Percentiles rank a stretch among this genome's conserved stretches.
Evolutionary conservation across 2,113 vertebrate species (phyloP).

Genomic region (Centropristis striata): DNA sequence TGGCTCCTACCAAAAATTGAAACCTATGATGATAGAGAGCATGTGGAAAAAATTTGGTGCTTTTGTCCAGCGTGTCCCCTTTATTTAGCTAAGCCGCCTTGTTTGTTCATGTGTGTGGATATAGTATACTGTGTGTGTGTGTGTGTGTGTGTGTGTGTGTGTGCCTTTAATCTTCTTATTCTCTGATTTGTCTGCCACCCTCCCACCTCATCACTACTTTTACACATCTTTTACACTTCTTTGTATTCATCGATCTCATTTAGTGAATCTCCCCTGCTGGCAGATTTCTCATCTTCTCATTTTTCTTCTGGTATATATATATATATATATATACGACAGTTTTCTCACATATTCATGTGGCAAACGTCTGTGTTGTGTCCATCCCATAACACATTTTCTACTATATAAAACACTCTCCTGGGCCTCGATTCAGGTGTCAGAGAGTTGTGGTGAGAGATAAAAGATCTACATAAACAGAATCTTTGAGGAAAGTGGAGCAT

Average conservation of each 20-base stretch:
- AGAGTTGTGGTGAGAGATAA: conserved; percentile 15
- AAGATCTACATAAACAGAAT: conserved; percentile 18
- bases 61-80: too few species aligned
- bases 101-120: too few species aligned
- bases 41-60: too few species aligned
- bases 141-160: neutral
- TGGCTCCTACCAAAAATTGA: too few species aligned
- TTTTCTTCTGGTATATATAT: neutral
- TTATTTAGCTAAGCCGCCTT: too few species aligned
- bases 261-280: neutral
- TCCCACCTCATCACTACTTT: neutral
- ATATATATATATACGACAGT: too few species aligned
- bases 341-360: neutral
- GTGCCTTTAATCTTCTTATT: conserved; percentile 4
- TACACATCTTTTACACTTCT: neutral
- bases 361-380: neutral
- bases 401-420: neutral
- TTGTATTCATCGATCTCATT: neutral
- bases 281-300: neutral
- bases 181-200: neutral
- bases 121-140: too few species aligned
- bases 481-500: conserved; percentile 27
- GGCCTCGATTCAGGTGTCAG: neutral
- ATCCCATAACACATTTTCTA: neutral
- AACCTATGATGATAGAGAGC: too few species aligned